Base-by-base conservation (phyloP, 2,113 vertebrate genomes). In the Chroicocephalus ridibundus region DNA sequence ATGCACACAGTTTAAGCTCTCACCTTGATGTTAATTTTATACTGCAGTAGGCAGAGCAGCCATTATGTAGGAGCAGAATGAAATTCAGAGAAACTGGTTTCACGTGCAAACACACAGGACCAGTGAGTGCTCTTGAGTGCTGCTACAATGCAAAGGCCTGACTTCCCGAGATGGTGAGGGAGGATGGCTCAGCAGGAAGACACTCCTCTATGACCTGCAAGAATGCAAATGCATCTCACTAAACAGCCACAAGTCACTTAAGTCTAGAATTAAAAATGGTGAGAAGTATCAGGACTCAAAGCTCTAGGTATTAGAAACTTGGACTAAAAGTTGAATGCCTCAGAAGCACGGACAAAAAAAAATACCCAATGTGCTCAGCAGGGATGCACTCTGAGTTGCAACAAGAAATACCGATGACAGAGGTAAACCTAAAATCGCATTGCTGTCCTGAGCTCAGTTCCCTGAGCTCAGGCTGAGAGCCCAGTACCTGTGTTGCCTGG, bases 11-110 rank as follows among this genome's bases (percentile, higher is more conserved):
- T 88, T 94, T 58, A 85, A 96, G 71, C 83, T 96, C 88, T 94
- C 86, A 95, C 96, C 94, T 95, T 90, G 86, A 79, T 95, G 88
- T 91, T 95, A 93, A 96, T 94, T 96, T 96, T 95, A 94, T 93
- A 66, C 86, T 62, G 71, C 89, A 76, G 89, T 85, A 76, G 86
- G 91, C 91, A 95, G 86, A 90, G 61, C 55, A 91, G 83, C 62
- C 91, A 87, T 91, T 94, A 61, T 31, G 54, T 80, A 82, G 78
- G 54, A 87, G 66, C 83, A 85, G 71, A 86, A 76, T 76, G 66
- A 72, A 82, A 69, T 94, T 74, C 74, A 82, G 77, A 69, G 64
- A 60, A 87, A 44, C 31, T 46, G 19, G 57, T 93, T 94, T 86
- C 77, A 91, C 22, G 32, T 26, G 85, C 75, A 94, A 85, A 81